Base-by-base conservation (phyloP, 1,140 invertebrate genomes). In the Mesaphorura yosii region DNA sequence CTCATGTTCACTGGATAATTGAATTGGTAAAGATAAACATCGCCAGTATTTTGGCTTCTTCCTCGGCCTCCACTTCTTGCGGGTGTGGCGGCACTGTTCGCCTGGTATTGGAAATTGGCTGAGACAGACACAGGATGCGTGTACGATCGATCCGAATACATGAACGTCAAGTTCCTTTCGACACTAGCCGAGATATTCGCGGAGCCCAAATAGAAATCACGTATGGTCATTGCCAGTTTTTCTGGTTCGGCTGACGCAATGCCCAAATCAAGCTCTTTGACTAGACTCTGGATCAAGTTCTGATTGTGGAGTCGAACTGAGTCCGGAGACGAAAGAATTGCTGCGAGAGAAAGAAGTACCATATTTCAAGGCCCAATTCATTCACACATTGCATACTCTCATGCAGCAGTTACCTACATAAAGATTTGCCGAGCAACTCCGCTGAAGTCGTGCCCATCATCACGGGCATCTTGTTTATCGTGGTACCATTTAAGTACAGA, bases 401-500 rank as follows among this genome's bases (percentile, higher is more conserved):
- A 10, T 47, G 10, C 10, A 25, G n/a, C n/a, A 25, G 4, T n/a
- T 25, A 22, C 29, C 38, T 48, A 48, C 47, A 12, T 48, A 48
- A 48, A 14, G 47, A 31, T 14, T 17, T 20, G 31, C 39, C 15
- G 20, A 51, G 25, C 28, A 22, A 20, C 25, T 51, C 49, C n/a
- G 38, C 37, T 19, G 23, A 22, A 17, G 14, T 19, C 27, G 28
- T 42, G 19, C 49, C 49, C 23, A 44, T 23, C 0, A 51, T 31
- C 4, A 17, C 37, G 12, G 49, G 49, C 22, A 51, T 22, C 23
- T 51, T 51, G 27, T 17, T 4, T 3, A 51, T 26, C 3, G 27
- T 19, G 19, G 34, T n/a, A 2, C 6, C 14, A 39, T 51, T 28
- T 1, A 22, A 19, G 10, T n/a, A 38, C 10, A 28, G 19, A 6